phyloP scores from a whole-genome alignment of 2,888 invertebrate genomes.

The Zygogramma bicolorata region DNA sequence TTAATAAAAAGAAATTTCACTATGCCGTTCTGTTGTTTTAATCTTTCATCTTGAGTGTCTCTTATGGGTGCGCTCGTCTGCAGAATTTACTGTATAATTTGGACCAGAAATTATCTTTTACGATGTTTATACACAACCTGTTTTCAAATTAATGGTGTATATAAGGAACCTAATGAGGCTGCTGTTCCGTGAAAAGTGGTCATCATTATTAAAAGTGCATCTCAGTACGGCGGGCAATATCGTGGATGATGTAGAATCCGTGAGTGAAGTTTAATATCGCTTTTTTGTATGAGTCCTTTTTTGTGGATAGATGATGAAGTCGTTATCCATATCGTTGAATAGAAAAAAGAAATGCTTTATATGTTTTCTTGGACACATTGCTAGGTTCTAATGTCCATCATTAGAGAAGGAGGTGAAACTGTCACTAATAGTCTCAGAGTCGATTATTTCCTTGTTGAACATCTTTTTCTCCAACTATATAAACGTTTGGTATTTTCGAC shows the following conservation, averaged over 20 bases:
- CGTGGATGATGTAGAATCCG: background rate
- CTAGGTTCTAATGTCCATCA: background rate
- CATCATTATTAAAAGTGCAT: constrained; percentile 23
- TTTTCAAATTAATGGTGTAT: constrained; percentile 25
- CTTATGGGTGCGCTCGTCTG: constrained; percentile 15
- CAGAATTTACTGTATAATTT: constrained; percentile 35
- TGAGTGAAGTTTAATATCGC: background rate
- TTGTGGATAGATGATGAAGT: constrained; percentile 1
- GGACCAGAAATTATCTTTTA: constrained; percentile 25
- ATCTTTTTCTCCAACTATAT: too few relatives aligned
- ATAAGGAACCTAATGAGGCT: constrained; percentile 7
- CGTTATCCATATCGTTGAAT: background rate
- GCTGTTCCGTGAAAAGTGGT: constrained; percentile 11
- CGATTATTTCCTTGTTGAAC: too few relatives aligned
- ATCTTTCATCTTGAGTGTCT: constrained; percentile 23
- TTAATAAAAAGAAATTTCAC: background rate
- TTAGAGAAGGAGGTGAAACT: background rate
- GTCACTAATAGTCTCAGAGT: too few relatives aligned
- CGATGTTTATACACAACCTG: constrained; percentile 25
- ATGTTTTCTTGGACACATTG: background rate
- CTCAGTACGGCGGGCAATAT: background rate
- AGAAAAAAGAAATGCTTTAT: background rate
- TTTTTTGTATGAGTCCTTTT: background rate
- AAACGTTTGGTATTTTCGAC: too few relatives aligned
- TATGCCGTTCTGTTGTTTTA: constrained; percentile 10